Evolutionary conservation across 2,888 invertebrate species (phyloP).

Genomic region (Oxytorus armatus): DNA sequence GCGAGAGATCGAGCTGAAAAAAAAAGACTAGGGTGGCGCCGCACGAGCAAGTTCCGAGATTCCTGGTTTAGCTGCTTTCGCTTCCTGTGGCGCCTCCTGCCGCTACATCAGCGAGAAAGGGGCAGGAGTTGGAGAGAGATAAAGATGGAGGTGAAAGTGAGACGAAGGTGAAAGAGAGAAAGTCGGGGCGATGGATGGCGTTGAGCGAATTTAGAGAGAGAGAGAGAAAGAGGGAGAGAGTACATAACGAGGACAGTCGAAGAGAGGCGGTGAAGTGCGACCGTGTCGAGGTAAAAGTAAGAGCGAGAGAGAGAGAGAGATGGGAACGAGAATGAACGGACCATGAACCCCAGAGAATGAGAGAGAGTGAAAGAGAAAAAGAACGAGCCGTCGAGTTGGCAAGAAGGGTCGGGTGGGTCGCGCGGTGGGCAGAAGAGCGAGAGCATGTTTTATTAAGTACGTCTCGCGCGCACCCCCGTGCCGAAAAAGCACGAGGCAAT

Average conservation of each 20-base stretch:
- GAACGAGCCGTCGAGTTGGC: constrained; percentile 51
- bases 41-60: constrained; percentile 39
- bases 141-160: constrained; percentile 1
- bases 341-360: constrained; percentile 59
- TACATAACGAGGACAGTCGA: constrained; percentile 44
- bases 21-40: constrained; percentile 14
- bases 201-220: constrained; percentile 54
- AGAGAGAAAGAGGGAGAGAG: constrained; percentile 29
- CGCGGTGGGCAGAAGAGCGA: constrained; percentile 70
- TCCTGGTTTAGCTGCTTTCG: constrained; percentile 34
- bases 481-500: constrained; percentile 81
- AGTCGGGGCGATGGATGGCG: constrained; percentile 47
- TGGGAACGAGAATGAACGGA: constrained; percentile 57
- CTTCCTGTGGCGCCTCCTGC: constrained; percentile 15
- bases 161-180: constrained; percentile 59
- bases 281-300: constrained; percentile 68
- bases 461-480: constrained; percentile 74
- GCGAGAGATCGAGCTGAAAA: constrained; percentile 36
- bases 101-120: not conserved
- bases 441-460: constrained; percentile 83
- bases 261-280: constrained; percentile 58
- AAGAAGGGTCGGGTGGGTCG: constrained; percentile 61
- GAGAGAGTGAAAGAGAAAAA: constrained; percentile 42
- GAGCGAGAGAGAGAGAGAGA: constrained; percentile 52
- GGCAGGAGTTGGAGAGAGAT: not conserved